Percentiles rank a stretch among this genome's conserved stretches.
Evolutionary conservation across 2,113 vertebrate species (phyloP).

Genomic region (Brachyhypopomus gauderio): DNA sequence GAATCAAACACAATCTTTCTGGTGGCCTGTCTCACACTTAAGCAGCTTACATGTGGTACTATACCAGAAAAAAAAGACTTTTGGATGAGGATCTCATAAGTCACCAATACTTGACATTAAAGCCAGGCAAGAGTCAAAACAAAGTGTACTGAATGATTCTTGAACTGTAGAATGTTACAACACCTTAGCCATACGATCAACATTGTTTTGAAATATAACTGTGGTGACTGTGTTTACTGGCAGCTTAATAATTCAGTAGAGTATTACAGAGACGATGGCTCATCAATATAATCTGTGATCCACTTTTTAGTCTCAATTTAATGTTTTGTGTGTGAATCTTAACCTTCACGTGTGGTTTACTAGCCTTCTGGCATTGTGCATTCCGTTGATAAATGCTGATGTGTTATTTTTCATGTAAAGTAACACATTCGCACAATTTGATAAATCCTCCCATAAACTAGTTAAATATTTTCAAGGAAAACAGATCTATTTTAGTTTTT

Average conservation of each 20-base stretch:
- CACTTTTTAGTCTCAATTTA: neutral
- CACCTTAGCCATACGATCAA: too few species aligned
- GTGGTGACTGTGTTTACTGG: neutral
- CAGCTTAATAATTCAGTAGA: neutral
- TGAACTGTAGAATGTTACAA: too few species aligned
- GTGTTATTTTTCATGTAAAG: neutral
- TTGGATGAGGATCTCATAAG: neutral
- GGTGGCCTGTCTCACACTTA: neutral
- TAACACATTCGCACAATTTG: neutral
- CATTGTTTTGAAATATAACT: too few species aligned
- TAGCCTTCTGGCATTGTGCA: neutral
- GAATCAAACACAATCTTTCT: neutral
- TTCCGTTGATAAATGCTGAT: neutral
- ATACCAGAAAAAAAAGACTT: neutral
- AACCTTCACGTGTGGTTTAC: neutral
- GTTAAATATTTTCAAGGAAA: neutral
- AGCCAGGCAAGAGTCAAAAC: too few species aligned
- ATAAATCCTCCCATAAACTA: neutral
- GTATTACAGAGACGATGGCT: neutral
- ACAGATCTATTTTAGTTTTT: neutral
- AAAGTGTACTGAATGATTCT: too few species aligned
- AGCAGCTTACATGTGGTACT: neutral
- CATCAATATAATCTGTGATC: neutral
- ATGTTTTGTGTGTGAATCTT: constrained; percentile 1
- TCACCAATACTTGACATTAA: neutral